Base-by-base conservation (phyloP, 2,113 vertebrate genomes). In the Phoxinus phoxinus region DNA sequence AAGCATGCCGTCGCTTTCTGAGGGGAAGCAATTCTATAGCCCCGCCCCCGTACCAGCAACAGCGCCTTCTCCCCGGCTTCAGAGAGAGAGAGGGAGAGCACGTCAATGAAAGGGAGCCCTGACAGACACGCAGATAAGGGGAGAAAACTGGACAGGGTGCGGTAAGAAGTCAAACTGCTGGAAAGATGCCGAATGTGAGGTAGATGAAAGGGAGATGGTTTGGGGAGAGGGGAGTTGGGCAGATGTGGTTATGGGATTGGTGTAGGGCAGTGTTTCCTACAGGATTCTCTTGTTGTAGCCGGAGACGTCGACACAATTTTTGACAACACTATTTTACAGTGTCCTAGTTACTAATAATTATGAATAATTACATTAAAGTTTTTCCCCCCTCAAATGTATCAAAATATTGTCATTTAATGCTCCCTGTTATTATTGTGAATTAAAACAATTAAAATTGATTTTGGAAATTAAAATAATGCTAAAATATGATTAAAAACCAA, bases 1-100 rank as follows among this genome's bases (percentile, higher is more conserved):
- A 95, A 91, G 91, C 92, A 89, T 94, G 94, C 89, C 94, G 94
- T 90, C 94, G 90, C 91, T 90, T 94, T 94, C 94, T 94, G 91
- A 93, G 94, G 93, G 94, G 94, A 89, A 94, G 93, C 93, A 94
- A 94, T 94, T 93, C 94, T 90, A 95, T 92, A 93, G 94, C 93
- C 91, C 92, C 90, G 88, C 85, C 88, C 88, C 85, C 90, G 92
- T 83, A 88, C 91, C 92, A 88, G 91, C 94, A 94, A 94, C 94
- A 95, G 90, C 92, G 93, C 91, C 93, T 94, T 94, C 91, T 91
- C 72, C 90, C 93, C 92, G 93, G 94, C 94, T 95, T 95, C 93
- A 92, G 93, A 94, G 88, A 95, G 90, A 95, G 86, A 95, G 90
- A 95, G 94, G 81, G 93, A 95, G 88, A 95, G 93, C 73, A 91